Evolutionary conservation across 2,888 invertebrate species (phyloP).

Genomic region (Gryllus longicercus): DNA sequence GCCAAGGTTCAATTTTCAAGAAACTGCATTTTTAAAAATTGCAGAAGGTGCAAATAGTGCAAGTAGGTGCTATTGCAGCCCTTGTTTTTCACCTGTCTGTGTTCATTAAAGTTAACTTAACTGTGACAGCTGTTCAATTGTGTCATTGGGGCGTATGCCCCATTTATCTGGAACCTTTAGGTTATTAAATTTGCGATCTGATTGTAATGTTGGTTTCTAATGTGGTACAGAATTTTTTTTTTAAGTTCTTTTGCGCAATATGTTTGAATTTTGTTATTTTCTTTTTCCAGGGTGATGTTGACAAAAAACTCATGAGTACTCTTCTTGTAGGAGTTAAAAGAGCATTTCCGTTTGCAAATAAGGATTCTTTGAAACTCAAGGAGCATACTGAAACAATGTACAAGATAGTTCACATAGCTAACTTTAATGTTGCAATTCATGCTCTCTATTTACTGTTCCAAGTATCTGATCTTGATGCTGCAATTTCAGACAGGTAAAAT

Average conservation of each 20-base stretch:
- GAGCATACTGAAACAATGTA: conserved; percentile 74
- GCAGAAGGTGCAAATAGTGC: too few species aligned
- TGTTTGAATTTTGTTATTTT: conserved; percentile 32
- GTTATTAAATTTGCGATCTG: too few species aligned
- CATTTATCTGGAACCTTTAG: too few species aligned
- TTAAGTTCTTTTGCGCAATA: conserved; percentile 41
- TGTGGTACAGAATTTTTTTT: too few species aligned
- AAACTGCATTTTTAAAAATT: too few species aligned
- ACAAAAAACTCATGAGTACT: conserved; percentile 79
- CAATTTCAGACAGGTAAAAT: conserved; percentile 56
- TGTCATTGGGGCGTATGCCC: too few species aligned
- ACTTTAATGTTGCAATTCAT: conserved; percentile 63
- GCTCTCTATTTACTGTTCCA: conserved; percentile 62
- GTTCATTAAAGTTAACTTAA: too few species aligned
- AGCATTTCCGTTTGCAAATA: conserved; percentile 78
- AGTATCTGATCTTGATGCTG: conserved; percentile 54
- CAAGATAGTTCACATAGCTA: conserved; percentile 74
- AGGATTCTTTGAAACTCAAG: conserved; percentile 54
- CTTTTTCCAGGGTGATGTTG: conserved; percentile 62
- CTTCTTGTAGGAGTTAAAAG: conserved; percentile 78
- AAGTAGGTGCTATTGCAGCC: too few species aligned
- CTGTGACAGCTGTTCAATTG: too few species aligned
- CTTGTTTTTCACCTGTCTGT: too few species aligned
- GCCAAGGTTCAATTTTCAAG: too few species aligned
- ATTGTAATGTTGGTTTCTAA: too few species aligned